phyloP scores from a whole-genome alignment of 2,113 vertebrate species.

The Chrysemys picta region DNA sequence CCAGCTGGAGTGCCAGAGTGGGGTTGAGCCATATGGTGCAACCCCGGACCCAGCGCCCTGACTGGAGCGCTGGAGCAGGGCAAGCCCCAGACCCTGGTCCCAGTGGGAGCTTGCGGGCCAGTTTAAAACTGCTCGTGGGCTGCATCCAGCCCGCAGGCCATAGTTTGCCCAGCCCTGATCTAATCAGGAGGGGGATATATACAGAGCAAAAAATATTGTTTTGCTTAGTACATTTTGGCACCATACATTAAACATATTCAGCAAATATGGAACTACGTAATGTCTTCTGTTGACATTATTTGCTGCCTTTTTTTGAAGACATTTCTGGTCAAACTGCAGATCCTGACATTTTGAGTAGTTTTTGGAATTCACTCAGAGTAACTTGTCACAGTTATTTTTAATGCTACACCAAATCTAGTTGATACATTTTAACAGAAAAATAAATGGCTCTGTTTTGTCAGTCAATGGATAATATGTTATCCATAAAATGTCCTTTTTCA shows the following conservation, averaged over 20 bases:
- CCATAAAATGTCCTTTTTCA: not conserved
- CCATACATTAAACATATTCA: not conserved
- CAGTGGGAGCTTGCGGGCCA: too few relatives aligned
- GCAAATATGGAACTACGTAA: not conserved
- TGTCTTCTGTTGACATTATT: not conserved
- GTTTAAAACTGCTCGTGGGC: too few relatives aligned
- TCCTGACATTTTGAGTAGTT: not conserved
- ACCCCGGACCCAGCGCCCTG: too few relatives aligned
- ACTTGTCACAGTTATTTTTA: not conserved
- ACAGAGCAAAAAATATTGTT: not conserved
- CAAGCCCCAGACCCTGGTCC: too few relatives aligned
- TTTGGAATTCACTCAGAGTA: not conserved
- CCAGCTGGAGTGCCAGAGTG: too few relatives aligned
- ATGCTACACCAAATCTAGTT: not conserved
- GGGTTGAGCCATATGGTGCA: too few relatives aligned
- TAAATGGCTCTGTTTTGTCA: not conserved
- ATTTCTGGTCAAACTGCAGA: not conserved
- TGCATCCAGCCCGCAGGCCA: too few relatives aligned
- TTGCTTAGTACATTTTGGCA: not conserved
- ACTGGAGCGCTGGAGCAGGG: too few relatives aligned
- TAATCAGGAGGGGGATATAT: not conserved
- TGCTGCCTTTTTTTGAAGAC: not conserved
- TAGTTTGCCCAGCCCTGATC: too few relatives aligned
- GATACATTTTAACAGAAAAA: not conserved
- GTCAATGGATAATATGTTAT: not conserved